Evolutionary conservation across 2,113 vertebrate genomes (phyloP).

Genomic region (Corythornis madagascariensis): DNA sequence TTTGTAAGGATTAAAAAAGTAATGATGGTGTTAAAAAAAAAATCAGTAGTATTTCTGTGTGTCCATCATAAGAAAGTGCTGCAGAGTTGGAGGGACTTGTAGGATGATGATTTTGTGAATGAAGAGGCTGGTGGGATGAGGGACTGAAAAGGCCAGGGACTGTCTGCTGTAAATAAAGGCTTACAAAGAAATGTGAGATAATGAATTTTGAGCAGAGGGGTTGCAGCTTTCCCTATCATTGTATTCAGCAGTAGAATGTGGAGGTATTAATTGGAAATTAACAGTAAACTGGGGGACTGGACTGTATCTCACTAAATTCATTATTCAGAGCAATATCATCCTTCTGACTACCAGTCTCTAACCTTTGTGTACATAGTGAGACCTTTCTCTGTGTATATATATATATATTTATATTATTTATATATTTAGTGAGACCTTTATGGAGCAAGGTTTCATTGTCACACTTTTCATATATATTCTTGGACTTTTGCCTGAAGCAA

Average conservation of each 20-base stretch:
- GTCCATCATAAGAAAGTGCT: not conserved
- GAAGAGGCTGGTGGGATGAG: not conserved
- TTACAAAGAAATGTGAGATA: not conserved
- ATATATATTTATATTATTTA: no score
- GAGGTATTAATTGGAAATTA: not conserved
- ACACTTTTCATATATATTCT: not conserved
- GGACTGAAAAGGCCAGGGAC: not conserved
- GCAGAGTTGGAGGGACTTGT: not conserved
- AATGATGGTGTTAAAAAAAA: not conserved
- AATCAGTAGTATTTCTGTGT: not conserved
- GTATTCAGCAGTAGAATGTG: not conserved
- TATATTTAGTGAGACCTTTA: not conserved
- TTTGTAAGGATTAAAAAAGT: not conserved
- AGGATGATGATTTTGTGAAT: not conserved
- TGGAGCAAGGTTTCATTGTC: not conserved
- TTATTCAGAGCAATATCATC: not conserved
- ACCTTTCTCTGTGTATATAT: not conserved
- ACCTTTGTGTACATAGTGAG: not conserved
- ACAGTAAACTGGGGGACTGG: not conserved
- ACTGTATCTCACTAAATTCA: not conserved
- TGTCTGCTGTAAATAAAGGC: not conserved
- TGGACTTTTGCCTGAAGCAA: not conserved
- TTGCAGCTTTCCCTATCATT: not conserved
- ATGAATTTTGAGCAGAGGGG: not conserved
- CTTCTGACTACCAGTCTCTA: not conserved